Base-by-base conservation (phyloP, 2,113 vertebrate species). In the Sylvia atricapilla region DNA sequence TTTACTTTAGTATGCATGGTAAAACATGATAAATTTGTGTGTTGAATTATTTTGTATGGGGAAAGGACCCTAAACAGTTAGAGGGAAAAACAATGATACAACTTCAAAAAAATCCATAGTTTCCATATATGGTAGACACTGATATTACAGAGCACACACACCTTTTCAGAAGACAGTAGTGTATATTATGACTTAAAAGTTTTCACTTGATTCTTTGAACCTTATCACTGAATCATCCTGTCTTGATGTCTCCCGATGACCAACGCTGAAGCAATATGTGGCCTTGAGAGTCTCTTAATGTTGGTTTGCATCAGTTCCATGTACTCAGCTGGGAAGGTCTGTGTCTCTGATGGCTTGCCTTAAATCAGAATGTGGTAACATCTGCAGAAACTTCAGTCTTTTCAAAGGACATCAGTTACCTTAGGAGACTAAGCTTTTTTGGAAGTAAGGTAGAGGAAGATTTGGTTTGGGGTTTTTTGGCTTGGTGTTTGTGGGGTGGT, bases 181-280 rank as follows among this genome's bases (percentile, higher is more conserved):
- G 5, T 55, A 4, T 43, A 50, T 31, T 21, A 81, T 23, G 28
- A 50, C 35, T 59, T 53, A 5, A 6, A 11, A 47, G 17, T 10
- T 53, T 77, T 55, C 49, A 7, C 20, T 49, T 81, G 23, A 30
- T 39, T 81, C 33, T 46, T 87, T 79, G 39, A 66, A 44, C 8
- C 20, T 14, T 13, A 4, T 63, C 14, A 13, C 10, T 22, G n/a
- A 41, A 49, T 66, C 69, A n/a, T 19, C 8, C 11, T 59, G 35
- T 58, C 33, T 27, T 1, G 1, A 4, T 17, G 7, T 33, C 23
- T 19, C 18, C 18, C 2, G 1, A 30, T 60, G 27, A 8, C n/a
- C 28, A 22, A 9, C 2, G 11, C 1, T 49, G 31, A 37, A 89
- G 43, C 10, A 50, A 3, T 7, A 9, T 3, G 9, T 15, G 22